These are phyloP conservation scores for Amblyopsis hoosieri DNA, from an alignment of 2,797 vertebrate species.

Conservation along the genomic window DNA sequence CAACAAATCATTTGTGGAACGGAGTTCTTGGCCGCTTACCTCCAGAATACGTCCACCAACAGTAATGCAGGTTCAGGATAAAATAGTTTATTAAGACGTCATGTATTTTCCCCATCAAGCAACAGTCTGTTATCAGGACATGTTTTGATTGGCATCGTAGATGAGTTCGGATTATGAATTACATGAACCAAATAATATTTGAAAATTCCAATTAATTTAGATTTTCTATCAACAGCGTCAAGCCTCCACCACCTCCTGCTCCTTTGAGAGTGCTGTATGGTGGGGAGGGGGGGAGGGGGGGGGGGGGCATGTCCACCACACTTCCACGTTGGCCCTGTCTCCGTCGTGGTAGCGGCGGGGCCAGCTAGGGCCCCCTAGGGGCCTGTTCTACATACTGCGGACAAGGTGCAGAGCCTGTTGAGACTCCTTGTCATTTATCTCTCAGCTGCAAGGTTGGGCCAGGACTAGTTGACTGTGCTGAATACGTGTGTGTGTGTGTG, in stretches of 20 bases:
- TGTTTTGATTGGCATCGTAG: too few species aligned
- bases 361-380: constrained; percentile 56
- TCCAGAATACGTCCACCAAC: too few species aligned
- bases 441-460: constrained; percentile 71
- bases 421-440: constrained; percentile 76
- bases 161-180: too few species aligned
- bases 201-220: neutral
- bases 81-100: too few species aligned
- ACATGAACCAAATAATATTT: too few species aligned
- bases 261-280: constrained; percentile 10
- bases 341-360: constrained; percentile 47
- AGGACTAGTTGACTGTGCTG: constrained; percentile 71
- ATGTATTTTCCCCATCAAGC: too few species aligned
- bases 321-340: constrained; percentile 38
- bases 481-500: constrained; percentile 37
- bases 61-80: too few species aligned
- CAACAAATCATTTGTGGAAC: too few species aligned
- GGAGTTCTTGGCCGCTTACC: too few species aligned
- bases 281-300: neutral
- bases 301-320: constrained; percentile 48
- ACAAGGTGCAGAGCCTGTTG: constrained; percentile 72
- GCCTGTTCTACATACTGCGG: constrained; percentile 74
- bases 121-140: neutral
- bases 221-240: neutral
- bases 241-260: constrained; percentile 1